Base-by-base conservation (phyloP, 1,140 invertebrate genomes). In the Drosophila azteca region DNA sequence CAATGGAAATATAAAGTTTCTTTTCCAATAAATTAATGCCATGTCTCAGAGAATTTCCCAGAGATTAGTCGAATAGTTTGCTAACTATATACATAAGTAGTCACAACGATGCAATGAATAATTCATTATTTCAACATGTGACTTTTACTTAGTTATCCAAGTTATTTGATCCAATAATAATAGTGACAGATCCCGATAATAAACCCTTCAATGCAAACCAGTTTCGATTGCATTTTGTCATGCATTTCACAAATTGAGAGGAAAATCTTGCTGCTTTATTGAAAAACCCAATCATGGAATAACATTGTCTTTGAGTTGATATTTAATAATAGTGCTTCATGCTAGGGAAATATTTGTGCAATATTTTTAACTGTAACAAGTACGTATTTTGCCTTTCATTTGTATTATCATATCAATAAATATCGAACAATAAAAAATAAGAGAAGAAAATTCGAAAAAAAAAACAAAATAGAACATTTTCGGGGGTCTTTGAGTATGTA, bases 401-500 rank as follows among this genome's bases (percentile, higher is more conserved):
- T 58, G 64, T 59, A 44, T 69, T 48, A 60, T 53, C 46, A 43
- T 43, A 70, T 59, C 52, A 44, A 35, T 54, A 62, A 75, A 66
- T 44, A 11, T 52, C 6, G 26, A 43, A 53, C 2, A 39, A 39
- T 13, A 24, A 7, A 8, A 29, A 39, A 60, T 53, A 52, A 50
- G 22, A 3, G 6, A 26, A 66, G 54, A 43, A 44, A 62, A n/a
- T n/a, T n/a, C n/a, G n/a, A n/a, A n/a, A 53, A 15, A 49, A 77
- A 39, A 41, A 52, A 52, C 31, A 24, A 59, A 41, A 79, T 44
- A 79, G 55, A 76, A 63, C 51, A 26, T 61, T 69, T 79, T 77
- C 75, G 79, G 84, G 83, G 84, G 84, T 77, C 79, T 45, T 79
- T 62, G 24, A 65, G 26, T 85, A 77, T 84, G 58, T 80, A 62